A percentile compares a stretch with the other conserved stretches of the same genome.
These are phyloP conservation scores for Xerus inauris DNA, from an alignment of 2,113 vertebrate species.

Conservation along the genomic window DNA sequence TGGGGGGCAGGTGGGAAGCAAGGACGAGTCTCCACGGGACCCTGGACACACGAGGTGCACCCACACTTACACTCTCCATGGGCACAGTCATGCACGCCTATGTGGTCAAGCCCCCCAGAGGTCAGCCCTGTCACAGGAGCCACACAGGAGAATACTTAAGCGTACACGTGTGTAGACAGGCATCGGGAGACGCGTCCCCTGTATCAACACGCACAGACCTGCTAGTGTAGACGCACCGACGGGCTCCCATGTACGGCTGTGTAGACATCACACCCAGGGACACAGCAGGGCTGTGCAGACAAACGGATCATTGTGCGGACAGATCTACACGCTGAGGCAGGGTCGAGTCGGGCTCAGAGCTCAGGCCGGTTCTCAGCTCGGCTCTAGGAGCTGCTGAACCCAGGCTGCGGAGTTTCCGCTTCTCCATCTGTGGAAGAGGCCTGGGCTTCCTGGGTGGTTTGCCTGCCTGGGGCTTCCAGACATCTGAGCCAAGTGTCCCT, in stretches of 20 bases:
- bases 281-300: neutral
- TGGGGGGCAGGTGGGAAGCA: neutral
- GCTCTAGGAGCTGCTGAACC: neutral
- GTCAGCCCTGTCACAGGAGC: fast-evolving
- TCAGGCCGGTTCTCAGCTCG: too few relatives aligned
- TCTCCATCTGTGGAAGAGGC: neutral
- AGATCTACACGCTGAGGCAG: neutral
- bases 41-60: neutral
- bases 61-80: too few relatives aligned
- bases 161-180: neutral
- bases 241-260: neutral
- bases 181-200: neutral
- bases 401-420: neutral
- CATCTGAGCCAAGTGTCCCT: neutral
- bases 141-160: neutral
- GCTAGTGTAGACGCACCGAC: too few relatives aligned
- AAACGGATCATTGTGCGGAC: neutral
- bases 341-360: neutral
- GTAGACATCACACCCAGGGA: neutral
- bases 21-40: neutral
- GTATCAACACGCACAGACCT: neutral
- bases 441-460: neutral
- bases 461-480: neutral
- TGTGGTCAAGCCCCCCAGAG: neutral
- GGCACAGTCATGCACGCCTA: neutral